Base-by-base conservation (phyloP, 2,888 invertebrate genomes). In the Scaptomyza cyrtandrae region DNA sequence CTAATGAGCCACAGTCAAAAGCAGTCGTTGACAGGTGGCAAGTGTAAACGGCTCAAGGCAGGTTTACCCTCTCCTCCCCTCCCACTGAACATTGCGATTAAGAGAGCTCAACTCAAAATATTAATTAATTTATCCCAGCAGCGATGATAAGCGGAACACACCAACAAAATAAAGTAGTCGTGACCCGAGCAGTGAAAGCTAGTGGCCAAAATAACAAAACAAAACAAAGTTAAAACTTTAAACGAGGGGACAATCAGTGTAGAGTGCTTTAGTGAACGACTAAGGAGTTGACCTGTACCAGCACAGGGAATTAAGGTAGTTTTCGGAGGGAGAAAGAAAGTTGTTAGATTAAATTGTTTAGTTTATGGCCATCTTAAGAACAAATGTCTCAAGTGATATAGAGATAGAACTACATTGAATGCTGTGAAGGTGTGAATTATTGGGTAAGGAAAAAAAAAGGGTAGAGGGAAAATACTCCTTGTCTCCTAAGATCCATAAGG, bases 171-270 rank as follows among this genome's bases (percentile, higher is more conserved):
- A 27, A 24, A 49, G 14, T 67, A 80, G 62, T 88, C 82, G 82
- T 82, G 82, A 88, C 68, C 62, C 33, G 53, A 45, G 50, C 49
- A 84, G 82, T 72, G 86, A 82, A 79, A 79, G 80, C 83, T 61
- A 59, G 41, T 61, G 44, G 55, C 46, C 45, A 52, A 27, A 59
- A 19, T 59, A 44, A 10, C 1, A 6, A 24, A 24, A 11, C 16
- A 13, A 49, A 33, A 49, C 37, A 44, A 48, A 60, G n/a, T 19
- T 43, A 29, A 29, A 19, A 31, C 16, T 31, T 13, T 19, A 45
- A 56, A 33, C 29, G 4, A 39, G 14, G 39, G 39, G 14, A 41
- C 13, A 13, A 35, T 13, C 11, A 16, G 5, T 11, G 14, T 14
- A 0, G 7, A 43, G 19, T 43, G 19, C 43, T 43, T 11, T 11